Evolutionary conservation across 2,888 invertebrate genomes (phyloP), one percentile per base, ranked within the genome.

Genomic region (Meliscaeva auricollis): DNA sequence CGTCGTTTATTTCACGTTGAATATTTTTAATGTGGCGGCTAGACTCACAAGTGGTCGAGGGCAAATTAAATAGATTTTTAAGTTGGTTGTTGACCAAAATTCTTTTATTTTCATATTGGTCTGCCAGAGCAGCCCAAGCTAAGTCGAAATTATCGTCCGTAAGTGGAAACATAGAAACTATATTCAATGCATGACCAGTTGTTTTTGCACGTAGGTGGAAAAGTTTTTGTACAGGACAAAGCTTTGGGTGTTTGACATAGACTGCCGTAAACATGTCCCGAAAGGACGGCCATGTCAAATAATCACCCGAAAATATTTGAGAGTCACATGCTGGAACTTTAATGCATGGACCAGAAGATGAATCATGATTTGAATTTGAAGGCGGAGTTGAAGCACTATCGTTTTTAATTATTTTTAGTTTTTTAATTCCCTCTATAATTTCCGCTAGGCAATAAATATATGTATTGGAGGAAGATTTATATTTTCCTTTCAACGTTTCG

Each of bases 51-150:
- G 17, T n/a, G 2, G 54, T 15, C 6, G 17, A 3, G 1, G 66
- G 9, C 8, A 76, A 46, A 41, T 41, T 41, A 41, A 41, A n/a
- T n/a, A 41, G 41, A n/a, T 35, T 35, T 9, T 35, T 35, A 9
- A 8, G 35, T 35, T 35, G 35, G 8, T 35, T 35, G 9, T 35
- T 35, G 8, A 35, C 35, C 26, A 26, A 26, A 26, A 76, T 66
- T 6, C 78, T 60, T 38, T 73, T 74, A 32, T 79, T 84, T 52
- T 84, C 79, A 11, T 75, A 84, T n/a, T 74, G 60, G 8, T 84
- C 64, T 3, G 38, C 38, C 3, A 74, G 20, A 7, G 68, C 68
- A 1, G 35, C 20, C 69, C 78, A 83, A 3, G 79, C 78, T 2
- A 64, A 30, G 13, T 60, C 69, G 13, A 74, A 79, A 46, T 69